These are phyloP conservation scores for Malaclemys terrapin DNA, from an alignment of 2,113 vertebrate genomes.

Conservation along the genomic window DNA sequence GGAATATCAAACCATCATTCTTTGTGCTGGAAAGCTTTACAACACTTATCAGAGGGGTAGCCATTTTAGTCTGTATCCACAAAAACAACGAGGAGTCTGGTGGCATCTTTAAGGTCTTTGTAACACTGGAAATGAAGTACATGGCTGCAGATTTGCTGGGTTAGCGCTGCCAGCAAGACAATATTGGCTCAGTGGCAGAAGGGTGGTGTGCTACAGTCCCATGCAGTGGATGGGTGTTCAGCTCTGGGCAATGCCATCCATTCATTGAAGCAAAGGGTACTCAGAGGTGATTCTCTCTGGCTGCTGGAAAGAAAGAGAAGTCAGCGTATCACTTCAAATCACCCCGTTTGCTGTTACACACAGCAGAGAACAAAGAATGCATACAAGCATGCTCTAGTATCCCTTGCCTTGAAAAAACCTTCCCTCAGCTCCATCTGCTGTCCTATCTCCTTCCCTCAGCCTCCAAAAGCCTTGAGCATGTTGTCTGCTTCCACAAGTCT, in stretches of 20 bases:
- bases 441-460: not conserved
- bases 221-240: not conserved
- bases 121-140: not conserved
- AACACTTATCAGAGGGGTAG: too few relatives aligned
- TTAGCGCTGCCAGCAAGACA: too few relatives aligned
- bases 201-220: not conserved
- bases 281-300: not conserved
- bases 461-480: not conserved
- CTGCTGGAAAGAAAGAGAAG: not conserved
- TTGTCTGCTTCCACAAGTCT: not conserved
- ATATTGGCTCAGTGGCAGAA: not conserved
- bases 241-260: not conserved
- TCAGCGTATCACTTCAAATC: not conserved
- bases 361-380: not conserved
- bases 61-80: too few relatives aligned
- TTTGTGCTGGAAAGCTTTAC: not conserved
- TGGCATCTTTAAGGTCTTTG: not conserved
- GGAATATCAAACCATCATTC: not conserved
- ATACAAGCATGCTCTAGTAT: not conserved
- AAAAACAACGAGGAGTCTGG: too few relatives aligned
- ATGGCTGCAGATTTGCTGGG: not conserved
- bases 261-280: not conserved
- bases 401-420: not conserved
- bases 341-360: not conserved
- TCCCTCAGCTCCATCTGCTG: not conserved